Base-by-base conservation (phyloP, 2,797 vertebrate species). In the Lepus oiostolus region DNA sequence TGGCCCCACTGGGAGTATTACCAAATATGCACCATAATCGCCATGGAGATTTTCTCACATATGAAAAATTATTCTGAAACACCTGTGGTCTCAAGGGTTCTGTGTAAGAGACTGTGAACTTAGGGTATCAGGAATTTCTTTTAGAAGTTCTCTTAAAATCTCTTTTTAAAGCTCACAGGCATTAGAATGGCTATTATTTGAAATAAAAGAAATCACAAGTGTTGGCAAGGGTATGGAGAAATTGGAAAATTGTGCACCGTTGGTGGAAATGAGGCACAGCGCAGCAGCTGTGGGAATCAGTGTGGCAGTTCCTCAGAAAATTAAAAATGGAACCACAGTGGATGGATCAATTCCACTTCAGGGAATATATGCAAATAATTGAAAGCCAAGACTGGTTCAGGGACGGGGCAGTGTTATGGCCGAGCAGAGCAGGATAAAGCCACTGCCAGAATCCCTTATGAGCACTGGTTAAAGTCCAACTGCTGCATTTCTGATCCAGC, bases 41-140 rank as follows among this genome's bases (percentile, higher is more conserved):
- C 35, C 54, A 9, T 32, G 67, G 72, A 65, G 30, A 50, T 89
- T 93, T 94, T 91, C 50, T 85, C 58, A 91, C 76, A 84, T 63
- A 30, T 26, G 72, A 82, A 88, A 50, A 70, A 13, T n/a, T 19
- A 85, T 89, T 86, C 26, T 42, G 32, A 91, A 91, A 74, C 42
- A 42, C 26, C 24, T 3, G 30, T 38, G 35, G 58, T 72, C n/a
- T 52, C 10, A 71, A 82, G 74, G 30, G 30, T 74, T 54, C 82
- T 67, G 52, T 38, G 91, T 22, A 88, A 81, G 42, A 19, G 35
- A 58, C 9, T 52, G 11, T 5, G 62, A 92, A 12, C 2, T 52
- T 52, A 4, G 24, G n/a, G 9, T 38, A 11, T 28, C 74, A 32
- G 42, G n/a, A 50, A 32, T 12, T 38, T 72, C 79, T 68, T 60